Base-by-base conservation (phyloP, 2,888 invertebrate genomes). In the Harpagoxenus sublaevis region DNA sequence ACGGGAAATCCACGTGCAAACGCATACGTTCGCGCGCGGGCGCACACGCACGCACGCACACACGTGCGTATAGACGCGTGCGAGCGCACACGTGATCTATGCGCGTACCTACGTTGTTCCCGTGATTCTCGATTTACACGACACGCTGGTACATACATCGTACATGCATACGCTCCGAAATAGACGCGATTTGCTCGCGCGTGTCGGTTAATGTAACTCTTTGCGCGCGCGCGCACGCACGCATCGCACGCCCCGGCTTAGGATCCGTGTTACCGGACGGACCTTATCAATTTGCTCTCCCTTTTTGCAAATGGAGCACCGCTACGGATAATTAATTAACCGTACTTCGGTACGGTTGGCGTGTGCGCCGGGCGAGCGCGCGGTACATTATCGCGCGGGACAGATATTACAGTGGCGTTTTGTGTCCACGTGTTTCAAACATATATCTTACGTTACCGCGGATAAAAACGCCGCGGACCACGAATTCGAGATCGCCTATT, bases 71-170 rank as follows among this genome's bases (percentile, higher is more conserved):
- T 0, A 3, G 8, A 9, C 60, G n/a, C 15, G 10, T 28, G 12
- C 45, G 42, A 18, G 63, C 2, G n/a, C n/a, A 8, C 48, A 10
- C 39, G 71, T 79, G 71, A 79, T 79, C 57, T 79, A 60, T 70
- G 79, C 28, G 48, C 60, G 71, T 35, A 35, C 23, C 23, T 35
- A 70, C 45, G 70, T 71, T 79, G 79, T 79, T 70, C 39, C 9
- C 71, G 48, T 79, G 79, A 79, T 79, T 79, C 79, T 60, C 71
- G 79, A 79, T 79, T 79, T 71, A 71, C 79, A 57, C 71, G 48
- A 79, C 79, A 79, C 79, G 71, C 35, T 6, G 35, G 8, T 60
- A 60, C 3, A 42, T n/a, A 60, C 3, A 42, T 9, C 18, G 71
- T 60, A 23, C 23, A 48, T 60, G 71, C 45, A 57, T 48, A 79